phyloP scores from a whole-genome alignment of 2,888 invertebrate genomes.

The Epirrhoe tristata region DNA sequence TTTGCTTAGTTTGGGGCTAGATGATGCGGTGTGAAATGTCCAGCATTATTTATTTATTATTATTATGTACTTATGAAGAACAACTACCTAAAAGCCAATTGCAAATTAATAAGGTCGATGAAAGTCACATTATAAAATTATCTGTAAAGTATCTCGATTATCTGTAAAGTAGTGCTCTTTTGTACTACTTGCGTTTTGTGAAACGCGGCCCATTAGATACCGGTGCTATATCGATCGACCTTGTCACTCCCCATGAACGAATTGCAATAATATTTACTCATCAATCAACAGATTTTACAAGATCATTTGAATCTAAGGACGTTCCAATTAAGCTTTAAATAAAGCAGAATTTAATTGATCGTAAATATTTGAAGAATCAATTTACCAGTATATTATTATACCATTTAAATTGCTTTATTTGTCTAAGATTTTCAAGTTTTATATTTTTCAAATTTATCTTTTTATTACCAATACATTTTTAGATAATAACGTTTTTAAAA shows the following conservation, averaged over 20 bases:
- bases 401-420: not conserved
- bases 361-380: constrained; percentile 7
- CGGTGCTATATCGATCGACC: constrained; percentile 45
- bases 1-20: too few species aligned
- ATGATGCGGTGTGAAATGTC: too few species aligned
- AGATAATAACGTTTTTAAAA: too few species aligned
- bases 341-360: constrained; percentile 18
- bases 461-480: not conserved
- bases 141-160: too few species aligned
- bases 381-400: not conserved
- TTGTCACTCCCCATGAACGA: constrained; percentile 59
- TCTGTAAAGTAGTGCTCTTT: too few species aligned
- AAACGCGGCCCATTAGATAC: constrained; percentile 8
- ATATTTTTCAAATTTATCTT: constrained; percentile 2
- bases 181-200: constrained; percentile 6
- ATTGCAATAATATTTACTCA: constrained; percentile 45
- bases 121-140: too few species aligned
- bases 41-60: too few species aligned
- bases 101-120: too few species aligned
- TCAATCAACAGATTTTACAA: constrained; percentile 44
- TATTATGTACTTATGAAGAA: too few species aligned
- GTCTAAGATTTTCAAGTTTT: not conserved
- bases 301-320: constrained; percentile 10
- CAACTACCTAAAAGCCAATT: too few species aligned
- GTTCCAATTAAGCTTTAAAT: constrained; percentile 20